These are phyloP conservation scores for Orcinus orca DNA, from an alignment of 2,113 vertebrate genomes.

Conservation along the genomic window DNA sequence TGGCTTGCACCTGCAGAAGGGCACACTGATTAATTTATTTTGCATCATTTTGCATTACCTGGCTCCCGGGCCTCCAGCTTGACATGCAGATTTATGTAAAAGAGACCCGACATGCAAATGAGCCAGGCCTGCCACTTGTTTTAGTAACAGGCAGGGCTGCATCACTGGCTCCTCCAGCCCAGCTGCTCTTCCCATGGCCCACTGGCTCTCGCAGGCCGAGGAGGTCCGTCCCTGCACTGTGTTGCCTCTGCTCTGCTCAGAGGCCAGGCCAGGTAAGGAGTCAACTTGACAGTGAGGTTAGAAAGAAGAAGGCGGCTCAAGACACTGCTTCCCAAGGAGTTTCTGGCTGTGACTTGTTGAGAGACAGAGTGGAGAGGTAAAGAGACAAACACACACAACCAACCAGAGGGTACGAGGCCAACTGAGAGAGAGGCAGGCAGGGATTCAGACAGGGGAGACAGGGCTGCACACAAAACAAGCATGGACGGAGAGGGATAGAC, in stretches of 20 bases:
- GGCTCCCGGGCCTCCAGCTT: constrained; percentile 62
- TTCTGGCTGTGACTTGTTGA: background rate
- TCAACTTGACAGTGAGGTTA: background rate
- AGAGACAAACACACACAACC: background rate
- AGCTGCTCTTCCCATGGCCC: constrained; percentile 21
- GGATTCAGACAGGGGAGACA: background rate
- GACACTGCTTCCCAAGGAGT: background rate
- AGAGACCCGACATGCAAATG: constrained; percentile 71
- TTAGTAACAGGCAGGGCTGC: constrained; percentile 38
- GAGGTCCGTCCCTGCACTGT: fast-evolving
- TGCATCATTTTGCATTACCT: constrained; percentile 70
- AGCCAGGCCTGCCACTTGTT: constrained; percentile 53
- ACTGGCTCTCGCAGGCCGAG: background rate
- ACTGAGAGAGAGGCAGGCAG: background rate
- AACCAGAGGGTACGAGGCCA: background rate
- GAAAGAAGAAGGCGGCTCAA: background rate
- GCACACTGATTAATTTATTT: constrained; percentile 65
- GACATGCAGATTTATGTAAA: constrained; percentile 79
- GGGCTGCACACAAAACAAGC: background rate
- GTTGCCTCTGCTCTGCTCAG: background rate
- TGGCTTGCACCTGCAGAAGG: constrained; percentile 59
- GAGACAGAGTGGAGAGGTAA: background rate
- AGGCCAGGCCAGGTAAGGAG: background rate
- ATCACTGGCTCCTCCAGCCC: background rate
- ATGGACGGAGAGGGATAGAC: background rate